Percentiles rank a stretch among this genome's conserved stretches.
Conservation (phyloP, 2,888 invertebrate species). For the Mesodorylaimus sp. region DNA sequence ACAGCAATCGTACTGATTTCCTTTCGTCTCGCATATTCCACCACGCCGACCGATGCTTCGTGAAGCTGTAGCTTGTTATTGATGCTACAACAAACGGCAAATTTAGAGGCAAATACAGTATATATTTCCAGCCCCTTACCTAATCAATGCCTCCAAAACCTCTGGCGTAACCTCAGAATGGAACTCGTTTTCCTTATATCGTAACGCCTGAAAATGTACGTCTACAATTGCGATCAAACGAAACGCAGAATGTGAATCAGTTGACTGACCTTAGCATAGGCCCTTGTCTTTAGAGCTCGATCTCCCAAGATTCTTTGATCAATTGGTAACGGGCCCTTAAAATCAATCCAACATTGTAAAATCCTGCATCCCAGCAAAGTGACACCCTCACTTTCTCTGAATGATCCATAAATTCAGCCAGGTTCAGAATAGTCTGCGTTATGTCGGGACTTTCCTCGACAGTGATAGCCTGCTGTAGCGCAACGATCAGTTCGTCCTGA, state of each 20-base stretch:
- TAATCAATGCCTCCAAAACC: slow-evolving; percentile 74
- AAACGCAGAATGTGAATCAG: too few relatives aligned
- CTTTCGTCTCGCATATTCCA: slow-evolving; percentile 51
- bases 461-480: slow-evolving; percentile 36
- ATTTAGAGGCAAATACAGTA: too few relatives aligned
- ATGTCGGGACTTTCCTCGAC: slow-evolving; percentile 47
- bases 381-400: slow-evolving; percentile 52
- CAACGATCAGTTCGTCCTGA: slow-evolving; percentile 63
- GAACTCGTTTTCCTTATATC: slow-evolving; percentile 84
- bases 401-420: slow-evolving; percentile 99
- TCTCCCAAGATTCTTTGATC: slow-evolving; percentile 69
- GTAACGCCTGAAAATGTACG: too few relatives aligned
- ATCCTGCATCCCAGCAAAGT: neutral
- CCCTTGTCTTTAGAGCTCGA: slow-evolving; percentile 76
- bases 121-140: slow-evolving; percentile 23
- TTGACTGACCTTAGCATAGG: slow-evolving; percentile 67
- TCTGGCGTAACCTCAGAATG: slow-evolving; percentile 52
- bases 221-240: too few relatives aligned
- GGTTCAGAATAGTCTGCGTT: slow-evolving; percentile 81
- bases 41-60: slow-evolving; percentile 77
- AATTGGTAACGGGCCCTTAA: slow-evolving; percentile 66
- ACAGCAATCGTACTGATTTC: slow-evolving; percentile 16
- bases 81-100: slow-evolving; percentile 44
- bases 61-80: slow-evolving; percentile 96
- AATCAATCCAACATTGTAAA: slow-evolving; percentile 1